phyloP scores from a whole-genome alignment of 2,888 invertebrate genomes.

The Spicauda simplicius region DNA sequence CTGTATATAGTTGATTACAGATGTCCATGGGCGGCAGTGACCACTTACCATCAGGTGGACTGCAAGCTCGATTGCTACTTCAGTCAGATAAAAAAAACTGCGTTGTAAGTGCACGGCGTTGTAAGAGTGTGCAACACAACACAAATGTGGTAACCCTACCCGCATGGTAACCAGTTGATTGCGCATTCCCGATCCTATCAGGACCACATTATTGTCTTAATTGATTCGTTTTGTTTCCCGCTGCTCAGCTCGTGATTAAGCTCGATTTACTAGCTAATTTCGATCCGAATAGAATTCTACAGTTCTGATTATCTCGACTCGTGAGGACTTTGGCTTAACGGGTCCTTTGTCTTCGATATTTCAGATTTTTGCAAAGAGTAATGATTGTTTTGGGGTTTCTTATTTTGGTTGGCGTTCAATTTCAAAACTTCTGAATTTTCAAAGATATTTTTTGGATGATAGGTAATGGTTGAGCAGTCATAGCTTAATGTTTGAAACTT shows the following conservation, averaged over 20 bases:
- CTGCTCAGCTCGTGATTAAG: conserved; percentile 42
- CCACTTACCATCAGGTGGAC: no score
- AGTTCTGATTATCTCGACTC: conserved; percentile 9
- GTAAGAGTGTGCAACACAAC: no score
- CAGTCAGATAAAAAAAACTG: no score
- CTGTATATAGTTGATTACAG: no score
- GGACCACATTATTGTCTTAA: conserved; percentile 69
- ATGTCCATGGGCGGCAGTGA: no score
- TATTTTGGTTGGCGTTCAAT: no score
- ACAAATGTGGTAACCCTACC: conserved; percentile 13
- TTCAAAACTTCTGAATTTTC: no score
- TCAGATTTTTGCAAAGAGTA: not conserved
- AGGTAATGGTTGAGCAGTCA: no score
- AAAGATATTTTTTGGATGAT: no score
- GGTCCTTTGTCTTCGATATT: conserved; percentile 6
- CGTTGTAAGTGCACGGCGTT: no score
- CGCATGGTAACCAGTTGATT: conserved; percentile 46
- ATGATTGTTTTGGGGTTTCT: not conserved
- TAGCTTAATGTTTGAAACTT: no score
- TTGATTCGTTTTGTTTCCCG: conserved; percentile 65
- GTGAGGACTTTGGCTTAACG: conserved; percentile 6
- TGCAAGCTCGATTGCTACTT: no score
- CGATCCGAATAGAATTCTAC: conserved; percentile 33
- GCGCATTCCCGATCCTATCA: conserved; percentile 50
- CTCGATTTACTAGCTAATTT: conserved; percentile 47